Base-by-base conservation (phyloP, 1,140 invertebrate genomes). In the Temnothorax curvispinosus region DNA sequence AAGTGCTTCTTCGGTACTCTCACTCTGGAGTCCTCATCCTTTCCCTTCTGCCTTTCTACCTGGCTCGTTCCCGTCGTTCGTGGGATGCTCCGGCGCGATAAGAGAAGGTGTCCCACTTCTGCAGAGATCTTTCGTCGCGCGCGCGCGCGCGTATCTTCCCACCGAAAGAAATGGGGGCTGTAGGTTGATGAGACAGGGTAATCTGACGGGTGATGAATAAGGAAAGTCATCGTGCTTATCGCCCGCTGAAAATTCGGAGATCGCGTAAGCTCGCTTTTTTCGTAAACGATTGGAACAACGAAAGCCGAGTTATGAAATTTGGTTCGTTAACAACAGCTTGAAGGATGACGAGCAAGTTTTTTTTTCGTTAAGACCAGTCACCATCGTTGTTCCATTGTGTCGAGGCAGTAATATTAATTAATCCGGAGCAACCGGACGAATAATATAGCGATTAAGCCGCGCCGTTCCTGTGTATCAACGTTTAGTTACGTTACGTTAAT, bases 51-150 rank as follows among this genome's bases (percentile, higher is more conserved):
- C 21, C 60, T 52, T 76, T 87, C 69, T 74, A 85, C 44, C 50
- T 21, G 44, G 32, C 27, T 65, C 44, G 56, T 89, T 77, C 74
- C 72, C 58, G 58, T 21, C n/a, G 41, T 50, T 41, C 41, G 18
- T 32, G 69, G 41, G 54, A 41, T 52, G 35, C 38, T 72, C 52
- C 44, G 27, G 21, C 58, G 38, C 44, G 71, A 77, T 75, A 65
- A 72, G 77, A 74, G 52, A 64, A 72, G 77, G 44, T 60, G 87
- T 69, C 69, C 88, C 65, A 89, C 85, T 87, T 90, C 13, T 27
- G 27, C 27, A 27, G 21, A 41, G n/a, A 41, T 54, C 77, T 69
- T 76, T 88, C 56, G 44, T 67, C 56, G 41, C 35, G 41, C 52
- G 21, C 47, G 7, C 71, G 7, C 71, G 27, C 18, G 67, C 38